Conservation (phyloP, 2,797 vertebrate species). For the Pempheris klunzingeri region DNA sequence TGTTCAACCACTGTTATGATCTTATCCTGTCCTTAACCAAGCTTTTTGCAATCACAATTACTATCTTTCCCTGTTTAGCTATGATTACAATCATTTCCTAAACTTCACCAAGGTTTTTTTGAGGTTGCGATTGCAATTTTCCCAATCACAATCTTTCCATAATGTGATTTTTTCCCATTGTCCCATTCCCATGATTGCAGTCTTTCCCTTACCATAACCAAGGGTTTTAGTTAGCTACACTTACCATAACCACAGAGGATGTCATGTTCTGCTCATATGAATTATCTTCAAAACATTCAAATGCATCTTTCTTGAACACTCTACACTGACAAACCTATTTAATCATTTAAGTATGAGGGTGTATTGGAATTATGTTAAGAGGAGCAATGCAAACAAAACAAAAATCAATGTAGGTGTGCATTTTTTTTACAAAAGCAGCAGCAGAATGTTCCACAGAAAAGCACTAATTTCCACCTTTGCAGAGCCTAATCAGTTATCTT, state of each 20-base stretch:
- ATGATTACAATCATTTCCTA: not conserved
- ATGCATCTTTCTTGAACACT: not conserved
- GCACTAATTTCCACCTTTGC: constrained; percentile 12
- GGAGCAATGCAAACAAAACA: too few relatives aligned
- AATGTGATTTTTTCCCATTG: too few relatives aligned
- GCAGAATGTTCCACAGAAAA: constrained; percentile 5
- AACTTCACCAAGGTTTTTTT: not conserved
- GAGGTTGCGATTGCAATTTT: not conserved
- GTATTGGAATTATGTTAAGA: not conserved
- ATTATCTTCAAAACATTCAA: not conserved
- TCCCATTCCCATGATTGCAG: not conserved
- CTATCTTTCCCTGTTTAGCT: not conserved
- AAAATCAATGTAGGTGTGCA: not conserved
- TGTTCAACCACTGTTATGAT: not conserved
- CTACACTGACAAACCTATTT: not conserved
- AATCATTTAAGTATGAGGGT: not conserved
- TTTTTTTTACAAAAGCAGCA: constrained; percentile 13
- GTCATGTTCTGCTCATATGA: not conserved
- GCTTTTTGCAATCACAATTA: not conserved
- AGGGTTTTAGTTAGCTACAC: not conserved
- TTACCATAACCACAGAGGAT: not conserved
- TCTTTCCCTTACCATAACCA: not conserved
- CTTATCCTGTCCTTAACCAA: not conserved
- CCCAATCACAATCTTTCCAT: not conserved
- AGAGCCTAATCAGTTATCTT: constrained; percentile 9